Evolutionary conservation across 1,140 invertebrate species (phyloP).

Genomic region (Schlechtendalia chinensis): DNA sequence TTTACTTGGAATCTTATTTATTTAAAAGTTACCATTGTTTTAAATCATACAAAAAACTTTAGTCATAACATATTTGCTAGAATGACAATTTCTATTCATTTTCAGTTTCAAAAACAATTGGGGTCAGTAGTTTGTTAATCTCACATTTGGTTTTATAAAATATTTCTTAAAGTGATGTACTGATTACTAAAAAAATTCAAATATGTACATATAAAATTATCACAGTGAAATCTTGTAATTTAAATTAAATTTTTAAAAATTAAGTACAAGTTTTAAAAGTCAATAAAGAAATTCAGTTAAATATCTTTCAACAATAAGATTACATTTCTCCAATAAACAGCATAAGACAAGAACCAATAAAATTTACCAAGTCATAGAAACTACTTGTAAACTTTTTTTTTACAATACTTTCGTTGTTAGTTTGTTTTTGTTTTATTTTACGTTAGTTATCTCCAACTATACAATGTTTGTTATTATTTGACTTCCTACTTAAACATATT

Average conservation of each 20-base stretch:
- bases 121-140: not conserved
- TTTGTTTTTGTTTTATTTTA: conserved; percentile 22
- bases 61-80: too few relatives aligned
- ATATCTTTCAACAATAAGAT: too few relatives aligned
- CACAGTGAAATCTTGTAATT: too few relatives aligned
- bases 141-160: not conserved
- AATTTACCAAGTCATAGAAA: not conserved
- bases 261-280: too few relatives aligned
- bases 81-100: not conserved
- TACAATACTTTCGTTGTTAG: not conserved
- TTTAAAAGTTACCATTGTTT: not conserved
- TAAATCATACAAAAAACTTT: not conserved
- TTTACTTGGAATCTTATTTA: not conserved
- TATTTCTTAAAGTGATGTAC: too few relatives aligned
- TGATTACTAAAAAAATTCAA: too few relatives aligned
- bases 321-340: not conserved
- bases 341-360: not conserved
- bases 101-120: not conserved
- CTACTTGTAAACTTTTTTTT: not conserved
- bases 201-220: too few relatives aligned
- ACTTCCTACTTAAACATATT: not conserved
- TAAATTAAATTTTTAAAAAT: too few relatives aligned
- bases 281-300: too few relatives aligned
- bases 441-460: not conserved
- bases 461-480: not conserved